Conservation (phyloP, 1,140 invertebrate species). For the Saccostrea echinata region DNA sequence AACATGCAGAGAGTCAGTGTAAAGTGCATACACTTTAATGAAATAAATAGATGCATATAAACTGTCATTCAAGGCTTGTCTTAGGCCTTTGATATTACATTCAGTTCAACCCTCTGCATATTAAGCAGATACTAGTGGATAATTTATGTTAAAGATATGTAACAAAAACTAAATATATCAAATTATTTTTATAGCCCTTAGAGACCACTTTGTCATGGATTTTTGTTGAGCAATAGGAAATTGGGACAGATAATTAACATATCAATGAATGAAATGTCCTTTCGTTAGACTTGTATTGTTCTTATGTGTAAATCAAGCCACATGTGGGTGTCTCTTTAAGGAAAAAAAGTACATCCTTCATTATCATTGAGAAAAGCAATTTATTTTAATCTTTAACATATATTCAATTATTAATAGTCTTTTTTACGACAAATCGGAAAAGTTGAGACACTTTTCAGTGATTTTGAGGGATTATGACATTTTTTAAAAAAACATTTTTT, state of each 20-base stretch:
- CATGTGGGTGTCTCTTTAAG: neutral
- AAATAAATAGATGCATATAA: neutral
- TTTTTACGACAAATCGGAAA: neutral
- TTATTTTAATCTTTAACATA: neutral
- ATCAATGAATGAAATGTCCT: slow-evolving; percentile 29
- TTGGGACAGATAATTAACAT: neutral
- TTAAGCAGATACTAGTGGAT: neutral
- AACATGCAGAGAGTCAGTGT: neutral
- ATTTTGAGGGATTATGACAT: neutral
- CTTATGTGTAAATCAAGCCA: neutral
- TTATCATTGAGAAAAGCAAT: neutral
- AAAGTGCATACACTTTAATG: neutral
- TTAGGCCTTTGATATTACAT: neutral
- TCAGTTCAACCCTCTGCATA: neutral
- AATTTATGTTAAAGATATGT: slow-evolving; percentile 30
- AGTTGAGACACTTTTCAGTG: neutral
- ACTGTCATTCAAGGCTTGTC: neutral
- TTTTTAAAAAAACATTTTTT: neutral
- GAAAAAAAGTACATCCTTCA: neutral
- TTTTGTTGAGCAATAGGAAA: neutral
- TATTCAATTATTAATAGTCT: neutral
- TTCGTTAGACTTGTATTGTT: neutral
- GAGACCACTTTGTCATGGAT: neutral
- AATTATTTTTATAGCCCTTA: neutral
- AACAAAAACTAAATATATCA: neutral